Conservation (phyloP, 2,797 vertebrate species). For the Neosalanx taihuensis region DNA sequence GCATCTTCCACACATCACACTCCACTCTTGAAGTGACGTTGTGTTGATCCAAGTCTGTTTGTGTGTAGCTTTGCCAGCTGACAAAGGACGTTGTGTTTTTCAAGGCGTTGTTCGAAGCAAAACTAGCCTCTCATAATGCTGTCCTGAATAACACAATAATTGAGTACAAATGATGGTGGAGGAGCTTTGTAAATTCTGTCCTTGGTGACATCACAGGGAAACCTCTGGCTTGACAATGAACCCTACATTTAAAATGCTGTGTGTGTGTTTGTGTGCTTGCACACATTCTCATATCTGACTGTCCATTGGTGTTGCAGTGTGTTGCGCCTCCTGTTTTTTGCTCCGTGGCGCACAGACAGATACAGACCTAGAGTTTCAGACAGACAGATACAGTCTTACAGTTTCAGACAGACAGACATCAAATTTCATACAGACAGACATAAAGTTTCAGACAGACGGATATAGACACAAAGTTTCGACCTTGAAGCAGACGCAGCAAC, state of each 20-base stretch:
- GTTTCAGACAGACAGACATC: background rate
- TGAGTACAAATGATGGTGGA: background rate
- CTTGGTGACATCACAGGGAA: background rate
- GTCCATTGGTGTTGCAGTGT: background rate
- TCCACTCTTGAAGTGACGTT: slow-evolving; percentile 9
- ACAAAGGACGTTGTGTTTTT: background rate
- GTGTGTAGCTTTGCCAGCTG: background rate
- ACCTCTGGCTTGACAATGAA: background rate
- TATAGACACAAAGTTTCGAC: background rate
- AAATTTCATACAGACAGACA: no score
- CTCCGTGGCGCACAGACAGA: background rate
- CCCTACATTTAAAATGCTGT: background rate
- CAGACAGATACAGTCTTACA: no score
- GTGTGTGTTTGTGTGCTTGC: background rate
- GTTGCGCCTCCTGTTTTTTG: background rate
- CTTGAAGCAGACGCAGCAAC: background rate
- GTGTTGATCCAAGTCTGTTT: background rate
- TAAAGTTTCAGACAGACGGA: background rate
- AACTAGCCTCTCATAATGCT: background rate
- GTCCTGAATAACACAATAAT: background rate
- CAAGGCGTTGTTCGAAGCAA: background rate
- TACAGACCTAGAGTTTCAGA: no score
- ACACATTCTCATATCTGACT: background rate
- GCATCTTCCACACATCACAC: slow-evolving; percentile 4
- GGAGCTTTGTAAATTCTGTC: slow-evolving; percentile 1